Percentiles rank a stretch among this genome's conserved stretches.
phyloP scores from a whole-genome alignment of 1,140 invertebrate species.

The Papilio polytes region DNA sequence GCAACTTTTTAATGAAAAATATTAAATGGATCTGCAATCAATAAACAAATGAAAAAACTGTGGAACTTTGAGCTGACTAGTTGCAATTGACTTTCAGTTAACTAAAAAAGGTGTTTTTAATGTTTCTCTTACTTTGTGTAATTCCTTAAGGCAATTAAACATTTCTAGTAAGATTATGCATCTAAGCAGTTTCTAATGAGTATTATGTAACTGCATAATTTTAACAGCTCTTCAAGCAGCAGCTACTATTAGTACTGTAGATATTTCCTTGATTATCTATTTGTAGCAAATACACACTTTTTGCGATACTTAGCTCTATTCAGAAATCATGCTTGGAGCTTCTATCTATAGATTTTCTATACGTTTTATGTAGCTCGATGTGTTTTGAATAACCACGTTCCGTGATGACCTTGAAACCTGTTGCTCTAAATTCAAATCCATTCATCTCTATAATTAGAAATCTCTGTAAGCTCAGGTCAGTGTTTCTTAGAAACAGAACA shows the following conservation, averaged over 20 bases:
- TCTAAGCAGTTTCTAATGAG: no score
- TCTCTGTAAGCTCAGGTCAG: constrained; percentile 22
- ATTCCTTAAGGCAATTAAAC: no score
- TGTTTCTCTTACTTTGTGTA: no score
- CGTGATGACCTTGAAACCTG: constrained; percentile 27
- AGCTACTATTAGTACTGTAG: not conserved
- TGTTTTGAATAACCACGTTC: constrained; percentile 8
- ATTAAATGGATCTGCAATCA: constrained; percentile 15
- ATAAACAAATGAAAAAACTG: constrained; percentile 5
- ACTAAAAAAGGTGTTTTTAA: no score
- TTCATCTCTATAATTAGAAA: constrained; percentile 29
- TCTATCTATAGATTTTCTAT: not conserved
- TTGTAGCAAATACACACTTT: not conserved
- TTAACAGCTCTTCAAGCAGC: not conserved
- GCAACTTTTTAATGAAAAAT: not conserved
- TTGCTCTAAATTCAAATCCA: constrained; percentile 29
- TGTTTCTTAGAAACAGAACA: constrained; percentile 36
- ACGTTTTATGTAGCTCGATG: not conserved
- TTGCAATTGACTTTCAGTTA: no score
- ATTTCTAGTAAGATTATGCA: no score
- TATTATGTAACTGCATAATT: no score
- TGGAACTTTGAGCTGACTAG: not conserved
- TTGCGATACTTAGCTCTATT: not conserved
- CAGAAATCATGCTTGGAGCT: not conserved
- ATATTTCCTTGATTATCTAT: not conserved